Base-by-base conservation (phyloP, 2,797 vertebrate species). In the Scleropages formosus region DNA sequence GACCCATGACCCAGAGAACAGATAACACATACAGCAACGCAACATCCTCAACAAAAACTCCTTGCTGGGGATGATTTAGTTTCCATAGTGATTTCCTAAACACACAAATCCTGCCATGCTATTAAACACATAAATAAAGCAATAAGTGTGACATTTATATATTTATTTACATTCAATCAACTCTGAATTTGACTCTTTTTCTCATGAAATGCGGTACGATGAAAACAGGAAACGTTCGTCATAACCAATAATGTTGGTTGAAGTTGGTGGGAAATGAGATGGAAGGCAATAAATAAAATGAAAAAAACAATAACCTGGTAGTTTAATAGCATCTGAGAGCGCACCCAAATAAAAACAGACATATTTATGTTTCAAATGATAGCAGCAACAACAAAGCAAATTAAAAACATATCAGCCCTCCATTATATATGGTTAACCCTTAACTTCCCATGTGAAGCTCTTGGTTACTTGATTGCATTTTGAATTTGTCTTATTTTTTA, bases 281-380 rank as follows among this genome's bases (percentile, higher is more conserved):
- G 18, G 18, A 66, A 44, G 13, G 76, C 74, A 91, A 91, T 91
- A 92, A 92, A 92, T 88, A 84, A 79, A 86, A 92, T 92, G 84
- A 39, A 89, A 91, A 93, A 90, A 84, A 88, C 89, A 93, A 92
- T 93, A 92, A 92, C 88, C 87, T 85, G 82, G 83, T 85, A 82
- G 79, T 79, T 84, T 91, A 91, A 93, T 90, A 85, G 87, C 89
- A 88, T 87, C 89, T 86, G 89, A 92, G 89, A 91, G 88, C 85
- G 81, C 84, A 79, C 78, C 78, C 31, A 89, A 90, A 92, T 90
- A 86, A 90, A 92, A 89, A 91, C 90, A 92, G 90, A 89, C 86
- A 88, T 83, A 80, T 85, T 83, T 87, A 88, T 90, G 89, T 91
- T 81, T 75, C 64, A 81, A 82, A 70, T 70, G 72, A 80, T 89